phyloP scores from a whole-genome alignment of 2,797 vertebrate species.

The Tenualosa thibaudeaui region DNA sequence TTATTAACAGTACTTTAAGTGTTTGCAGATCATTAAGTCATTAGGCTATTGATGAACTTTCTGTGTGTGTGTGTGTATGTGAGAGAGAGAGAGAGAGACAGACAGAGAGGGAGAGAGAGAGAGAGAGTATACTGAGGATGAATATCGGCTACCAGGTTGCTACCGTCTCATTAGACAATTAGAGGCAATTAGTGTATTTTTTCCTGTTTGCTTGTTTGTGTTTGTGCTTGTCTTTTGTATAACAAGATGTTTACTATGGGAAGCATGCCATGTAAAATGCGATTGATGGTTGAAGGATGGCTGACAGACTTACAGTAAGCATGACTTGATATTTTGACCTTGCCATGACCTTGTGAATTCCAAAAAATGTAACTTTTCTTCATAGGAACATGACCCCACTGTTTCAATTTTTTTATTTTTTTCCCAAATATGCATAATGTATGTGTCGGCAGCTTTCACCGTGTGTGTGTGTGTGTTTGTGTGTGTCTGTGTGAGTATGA shows the following conservation, averaged over 20 bases:
- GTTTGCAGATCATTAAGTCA: slow-evolving; percentile 92
- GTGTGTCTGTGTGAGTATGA: not conserved
- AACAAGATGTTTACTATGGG: not conserved
- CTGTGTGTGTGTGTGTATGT: slow-evolving; percentile 54
- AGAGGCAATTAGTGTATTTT: not conserved
- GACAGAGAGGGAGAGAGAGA: slow-evolving; percentile 85
- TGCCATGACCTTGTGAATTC: not conserved
- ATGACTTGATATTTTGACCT: no score
- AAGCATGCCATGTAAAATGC: not conserved
- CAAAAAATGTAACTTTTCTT: not conserved
- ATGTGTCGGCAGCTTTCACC: no score
- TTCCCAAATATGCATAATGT: no score
- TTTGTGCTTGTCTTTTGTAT: not conserved
- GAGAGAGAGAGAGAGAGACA: slow-evolving; percentile 65
- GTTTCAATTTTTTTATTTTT: no score
- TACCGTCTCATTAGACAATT: not conserved
- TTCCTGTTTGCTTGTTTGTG: slow-evolving; percentile 46
- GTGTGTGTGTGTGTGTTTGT: not conserved
- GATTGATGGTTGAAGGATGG: not conserved
- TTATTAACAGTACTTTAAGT: slow-evolving; percentile 89
- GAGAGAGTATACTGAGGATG: slow-evolving; percentile 64
- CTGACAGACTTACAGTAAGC: not conserved
- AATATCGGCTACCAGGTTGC: not conserved
- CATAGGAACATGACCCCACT: no score
- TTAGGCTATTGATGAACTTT: slow-evolving; percentile 99